Evolutionary conservation across 2,888 invertebrate genomes (phyloP), one percentile per base, ranked within the genome.

Genomic region (Pachycephus smyrnensis): DNA sequence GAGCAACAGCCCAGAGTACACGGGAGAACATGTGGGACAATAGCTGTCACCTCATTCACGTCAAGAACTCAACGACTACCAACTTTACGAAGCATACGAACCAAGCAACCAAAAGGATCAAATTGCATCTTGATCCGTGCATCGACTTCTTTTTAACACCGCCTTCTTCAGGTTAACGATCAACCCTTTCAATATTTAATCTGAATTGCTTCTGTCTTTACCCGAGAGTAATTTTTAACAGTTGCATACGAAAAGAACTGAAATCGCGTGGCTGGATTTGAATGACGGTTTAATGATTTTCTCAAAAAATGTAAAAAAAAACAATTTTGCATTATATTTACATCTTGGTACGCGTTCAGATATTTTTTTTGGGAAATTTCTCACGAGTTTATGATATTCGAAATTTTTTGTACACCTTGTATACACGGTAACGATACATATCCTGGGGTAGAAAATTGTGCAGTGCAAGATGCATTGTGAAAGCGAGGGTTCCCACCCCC

Each of bases 51-150:
- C 87, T 87, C 86, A 88, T 88, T 88, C 88, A 88, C 78, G 86
- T 87, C 87, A 90, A 88, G 85, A 85, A 81, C 84, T 84, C 85
- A 84, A 86, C 85, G 87, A 86, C 84, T 84, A 85, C 84, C 81
- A 83, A 86, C 82, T 86, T 84, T 79, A 82, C 79, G 79, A 81
- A 82, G 68, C 78, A 78, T 79, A 80, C 35, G 82, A 77, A 76
- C 82, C 80, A 79, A 77, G 79, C 75, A 37, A 80, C 79, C 80
- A 79, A 82, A 81, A 82, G 88, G 89, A 90, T 90, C 89, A 86
- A 88, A 89, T 90, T 90, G 88, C 89, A 86, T 85, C 88, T 85
- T 84, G 85, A 87, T 87, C 86, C 86, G 84, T 80, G 84, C 88
- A 88, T 88, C 90, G 88, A 90, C 89, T 90, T 89, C 83, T 89